phyloP scores from a whole-genome alignment of 2,888 invertebrate genomes.

The Scotopteryx bipunctaria region DNA sequence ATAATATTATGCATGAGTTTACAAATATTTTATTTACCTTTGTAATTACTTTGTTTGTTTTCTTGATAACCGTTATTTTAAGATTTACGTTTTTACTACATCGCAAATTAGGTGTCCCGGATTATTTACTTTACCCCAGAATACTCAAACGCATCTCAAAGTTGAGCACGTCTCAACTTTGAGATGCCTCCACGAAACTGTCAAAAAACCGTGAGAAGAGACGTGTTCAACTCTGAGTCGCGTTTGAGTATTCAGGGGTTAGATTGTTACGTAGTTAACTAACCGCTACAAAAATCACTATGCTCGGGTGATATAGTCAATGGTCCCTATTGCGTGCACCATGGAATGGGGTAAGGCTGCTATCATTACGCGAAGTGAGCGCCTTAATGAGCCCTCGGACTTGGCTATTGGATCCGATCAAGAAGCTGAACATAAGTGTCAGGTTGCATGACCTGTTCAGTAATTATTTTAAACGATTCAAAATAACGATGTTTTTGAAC shows the following conservation, averaged over 20 bases:
- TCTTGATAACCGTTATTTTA: too few species aligned
- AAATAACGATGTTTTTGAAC: too few species aligned
- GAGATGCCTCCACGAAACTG: too few species aligned
- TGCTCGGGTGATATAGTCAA: slow-evolving; percentile 10
- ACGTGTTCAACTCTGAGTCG: background rate
- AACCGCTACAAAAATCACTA: background rate
- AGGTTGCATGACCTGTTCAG: background rate
- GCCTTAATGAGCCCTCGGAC: slow-evolving; percentile 22
- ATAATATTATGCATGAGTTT: too few species aligned
- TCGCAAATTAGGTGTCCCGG: too few species aligned
- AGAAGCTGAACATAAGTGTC: slow-evolving; percentile 1
- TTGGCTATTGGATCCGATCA: slow-evolving; percentile 13
- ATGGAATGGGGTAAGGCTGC: slow-evolving; percentile 27
- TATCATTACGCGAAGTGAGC: slow-evolving; percentile 27
- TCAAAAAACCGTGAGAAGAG: too few species aligned
- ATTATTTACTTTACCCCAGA: too few species aligned
- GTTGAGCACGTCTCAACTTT: too few species aligned
- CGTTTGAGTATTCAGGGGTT: background rate
- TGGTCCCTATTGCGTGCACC: slow-evolving; percentile 31
- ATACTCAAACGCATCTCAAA: too few species aligned
- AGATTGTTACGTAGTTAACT: background rate
- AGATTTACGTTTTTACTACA: too few species aligned
- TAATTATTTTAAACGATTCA: background rate
- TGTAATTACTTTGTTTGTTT: too few species aligned
- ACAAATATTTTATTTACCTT: too few species aligned